These are phyloP conservation scores for Galerucella calmariensis DNA, from an alignment of 2,888 invertebrate genomes.

Conservation along the genomic window DNA sequence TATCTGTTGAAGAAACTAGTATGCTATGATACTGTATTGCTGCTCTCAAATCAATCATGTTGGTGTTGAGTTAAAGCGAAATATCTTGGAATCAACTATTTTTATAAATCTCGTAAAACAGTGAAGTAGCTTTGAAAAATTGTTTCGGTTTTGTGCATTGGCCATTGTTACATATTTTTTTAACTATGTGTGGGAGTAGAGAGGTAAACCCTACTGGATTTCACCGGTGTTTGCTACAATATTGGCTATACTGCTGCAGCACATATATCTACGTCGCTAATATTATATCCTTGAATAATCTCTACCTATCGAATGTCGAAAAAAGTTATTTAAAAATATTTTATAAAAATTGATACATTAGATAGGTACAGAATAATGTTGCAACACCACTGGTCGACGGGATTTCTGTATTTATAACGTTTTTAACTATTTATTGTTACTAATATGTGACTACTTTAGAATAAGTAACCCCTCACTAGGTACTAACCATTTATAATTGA, in stretches of 20 bases:
- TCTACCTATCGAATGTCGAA: slow-evolving; percentile 56
- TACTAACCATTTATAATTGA: slow-evolving; percentile 22
- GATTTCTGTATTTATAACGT: slow-evolving; percentile 60
- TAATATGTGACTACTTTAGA: slow-evolving; percentile 64
- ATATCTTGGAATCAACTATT: background rate
- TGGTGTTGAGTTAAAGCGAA: too few species aligned
- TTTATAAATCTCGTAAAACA: background rate
- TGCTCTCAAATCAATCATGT: too few species aligned
- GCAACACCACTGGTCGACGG: slow-evolving; percentile 60
- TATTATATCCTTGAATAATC: slow-evolving; percentile 43
- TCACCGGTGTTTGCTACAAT: slow-evolving; percentile 66
- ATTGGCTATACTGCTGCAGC: slow-evolving; percentile 65
- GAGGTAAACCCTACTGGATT: slow-evolving; percentile 63
- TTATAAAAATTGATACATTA: slow-evolving; percentile 45
- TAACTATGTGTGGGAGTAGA: slow-evolving; percentile 64
- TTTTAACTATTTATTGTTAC: slow-evolving; percentile 56
- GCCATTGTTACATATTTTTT: slow-evolving; percentile 61
- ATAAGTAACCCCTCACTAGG: slow-evolving; percentile 55
- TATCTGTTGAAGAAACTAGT: too few species aligned
- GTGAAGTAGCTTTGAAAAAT: background rate
- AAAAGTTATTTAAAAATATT: slow-evolving; percentile 1
- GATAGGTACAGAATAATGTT: slow-evolving; percentile 57
- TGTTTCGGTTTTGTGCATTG: background rate
- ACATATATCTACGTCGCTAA: slow-evolving; percentile 64
- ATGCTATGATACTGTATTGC: too few species aligned